Conservation (phyloP, 1,140 invertebrate species). For the Halesus radiatus region DNA sequence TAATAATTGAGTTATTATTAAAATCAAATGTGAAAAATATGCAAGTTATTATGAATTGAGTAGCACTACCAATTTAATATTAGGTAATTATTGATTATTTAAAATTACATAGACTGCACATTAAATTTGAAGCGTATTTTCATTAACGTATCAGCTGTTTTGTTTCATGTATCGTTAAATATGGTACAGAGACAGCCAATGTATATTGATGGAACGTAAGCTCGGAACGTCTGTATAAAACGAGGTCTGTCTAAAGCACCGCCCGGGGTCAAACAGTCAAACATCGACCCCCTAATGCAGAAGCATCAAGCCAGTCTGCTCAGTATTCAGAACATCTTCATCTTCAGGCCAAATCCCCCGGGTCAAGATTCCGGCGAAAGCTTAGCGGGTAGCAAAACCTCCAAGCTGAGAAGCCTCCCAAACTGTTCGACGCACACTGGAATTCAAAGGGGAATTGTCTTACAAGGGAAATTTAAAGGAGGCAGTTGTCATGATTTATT, state of each 20-base stretch:
- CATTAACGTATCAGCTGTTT: no score
- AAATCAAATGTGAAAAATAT: no score
- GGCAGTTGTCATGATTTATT: neutral
- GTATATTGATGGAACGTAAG: neutral
- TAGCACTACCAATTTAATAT: no score
- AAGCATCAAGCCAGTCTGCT: neutral
- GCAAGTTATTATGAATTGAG: no score
- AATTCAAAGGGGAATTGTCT: neutral
- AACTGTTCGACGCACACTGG: neutral
- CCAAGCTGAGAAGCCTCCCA: neutral
- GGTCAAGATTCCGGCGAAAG: slow-evolving; percentile 16
- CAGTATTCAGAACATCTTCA: slow-evolving; percentile 20
- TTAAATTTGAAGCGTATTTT: no score
- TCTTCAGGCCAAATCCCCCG: neutral
- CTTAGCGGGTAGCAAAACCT: neutral
- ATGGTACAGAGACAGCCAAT: no score
- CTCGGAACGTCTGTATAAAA: neutral
- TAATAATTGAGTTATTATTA: no score
- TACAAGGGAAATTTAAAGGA: neutral
- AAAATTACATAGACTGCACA: no score
- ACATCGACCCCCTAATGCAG: slow-evolving; percentile 12
- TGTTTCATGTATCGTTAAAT: no score
- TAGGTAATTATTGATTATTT: no score
- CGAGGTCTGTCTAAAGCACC: neutral
- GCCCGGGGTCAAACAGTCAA: slow-evolving; percentile 2